Evolutionary conservation across 2,888 invertebrate genomes (phyloP).

Genomic region (Yponomeuta cagnagella): DNA sequence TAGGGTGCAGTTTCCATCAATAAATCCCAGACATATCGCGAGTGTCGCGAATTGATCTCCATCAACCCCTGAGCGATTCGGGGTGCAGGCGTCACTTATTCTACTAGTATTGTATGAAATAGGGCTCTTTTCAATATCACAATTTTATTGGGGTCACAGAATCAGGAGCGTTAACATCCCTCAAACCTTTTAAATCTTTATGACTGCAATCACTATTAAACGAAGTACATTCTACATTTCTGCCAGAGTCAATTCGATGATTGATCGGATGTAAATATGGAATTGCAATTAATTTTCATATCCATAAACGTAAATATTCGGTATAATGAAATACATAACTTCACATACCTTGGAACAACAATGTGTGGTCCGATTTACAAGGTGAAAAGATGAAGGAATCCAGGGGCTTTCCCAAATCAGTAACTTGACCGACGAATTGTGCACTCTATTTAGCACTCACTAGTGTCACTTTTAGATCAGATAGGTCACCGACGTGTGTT

Average conservation of each 20-base stretch:
- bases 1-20: constrained; percentile 6
- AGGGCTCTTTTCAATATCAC: constrained; percentile 55
- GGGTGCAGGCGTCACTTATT: constrained; percentile 23
- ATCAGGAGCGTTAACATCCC: constrained; percentile 37
- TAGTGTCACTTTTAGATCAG: constrained; percentile 8
- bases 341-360: background rate
- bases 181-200: constrained; percentile 9
- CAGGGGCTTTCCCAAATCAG: constrained; percentile 1
- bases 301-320: background rate
- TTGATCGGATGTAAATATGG: background rate
- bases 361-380: background rate
- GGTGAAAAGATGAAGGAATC: background rate
- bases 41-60: constrained; percentile 29
- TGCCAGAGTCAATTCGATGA: background rate
- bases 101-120: constrained; percentile 57
- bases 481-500: constrained; percentile 2
- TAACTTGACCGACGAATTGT: background rate
- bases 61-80: constrained; percentile 38
- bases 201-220: background rate
- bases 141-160: constrained; percentile 66
- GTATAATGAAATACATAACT: background rate
- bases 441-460: constrained; percentile 10
- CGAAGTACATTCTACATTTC: background rate
- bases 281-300: background rate
- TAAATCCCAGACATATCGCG: background rate